Conservation (phyloP, 1,140 invertebrate genomes). For the Maniola jurtina region DNA sequence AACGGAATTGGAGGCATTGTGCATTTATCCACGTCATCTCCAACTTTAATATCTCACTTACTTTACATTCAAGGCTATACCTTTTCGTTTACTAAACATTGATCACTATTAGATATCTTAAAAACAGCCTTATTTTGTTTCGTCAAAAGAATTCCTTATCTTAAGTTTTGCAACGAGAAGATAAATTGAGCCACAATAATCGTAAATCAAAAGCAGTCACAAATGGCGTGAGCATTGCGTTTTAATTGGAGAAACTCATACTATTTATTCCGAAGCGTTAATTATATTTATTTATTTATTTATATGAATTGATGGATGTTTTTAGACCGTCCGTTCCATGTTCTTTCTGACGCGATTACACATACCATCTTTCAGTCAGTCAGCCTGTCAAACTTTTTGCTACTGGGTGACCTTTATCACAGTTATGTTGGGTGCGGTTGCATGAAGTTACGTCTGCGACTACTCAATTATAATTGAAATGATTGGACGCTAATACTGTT, state of each 20-base stretch:
- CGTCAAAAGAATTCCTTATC: neutral
- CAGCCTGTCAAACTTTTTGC: conserved; percentile 39
- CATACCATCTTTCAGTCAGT: conserved; percentile 38
- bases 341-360: conserved; percentile 23
- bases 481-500: neutral
- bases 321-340: conserved; percentile 9
- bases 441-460: conserved; percentile 19
- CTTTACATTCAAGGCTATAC: too few relatives aligned
- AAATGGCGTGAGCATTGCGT: neutral
- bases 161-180: neutral
- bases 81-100: too few relatives aligned
- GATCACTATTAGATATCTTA: too few relatives aligned
- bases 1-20: too few relatives aligned
- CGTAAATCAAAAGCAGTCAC: conserved; percentile 6
- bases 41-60: too few relatives aligned
- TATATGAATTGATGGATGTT: conserved; percentile 33
- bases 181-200: neutral
- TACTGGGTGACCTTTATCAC: conserved; percentile 38
- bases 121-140: too few relatives aligned
- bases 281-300: too few relatives aligned
- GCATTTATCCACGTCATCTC: too few relatives aligned
- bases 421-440: conserved; percentile 19
- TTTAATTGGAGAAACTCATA: conserved; percentile 12
- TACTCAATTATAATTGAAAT: conserved; percentile 21
- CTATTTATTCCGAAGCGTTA: conserved; percentile 6